A percentile compares a stretch with the other conserved stretches of the same genome.
These are phyloP conservation scores for Trilocha varians DNA, from an alignment of 2,888 invertebrate genomes.

Conservation along the genomic window DNA sequence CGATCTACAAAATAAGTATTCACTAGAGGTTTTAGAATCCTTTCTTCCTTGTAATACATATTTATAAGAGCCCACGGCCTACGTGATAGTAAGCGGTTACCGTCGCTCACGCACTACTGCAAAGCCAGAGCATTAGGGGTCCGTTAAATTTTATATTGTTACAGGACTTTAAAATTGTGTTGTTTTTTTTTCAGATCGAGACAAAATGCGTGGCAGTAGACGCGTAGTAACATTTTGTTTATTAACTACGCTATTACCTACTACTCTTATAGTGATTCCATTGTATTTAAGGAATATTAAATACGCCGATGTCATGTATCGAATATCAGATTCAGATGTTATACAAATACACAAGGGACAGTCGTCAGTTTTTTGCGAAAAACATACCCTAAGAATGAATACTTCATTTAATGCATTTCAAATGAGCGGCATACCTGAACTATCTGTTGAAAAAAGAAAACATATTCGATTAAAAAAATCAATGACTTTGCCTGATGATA, in stretches of 20 bases:
- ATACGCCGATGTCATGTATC: slow-evolving; percentile 84
- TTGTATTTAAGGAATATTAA: slow-evolving; percentile 83
- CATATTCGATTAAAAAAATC: slow-evolving; percentile 86
- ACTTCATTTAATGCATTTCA: slow-evolving; percentile 81
- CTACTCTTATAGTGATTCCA: slow-evolving; percentile 82
- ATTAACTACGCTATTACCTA: slow-evolving; percentile 82
- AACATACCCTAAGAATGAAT: slow-evolving; percentile 85
- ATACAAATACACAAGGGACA: slow-evolving; percentile 87
- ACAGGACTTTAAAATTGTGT: neutral
- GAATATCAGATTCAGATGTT: slow-evolving; percentile 88
- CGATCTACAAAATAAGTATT: too few species aligned
- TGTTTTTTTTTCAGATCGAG: slow-evolving; percentile 68
- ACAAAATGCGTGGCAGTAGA: slow-evolving; percentile 85
- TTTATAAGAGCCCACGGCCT: too few species aligned
- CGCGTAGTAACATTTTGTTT: slow-evolving; percentile 85
- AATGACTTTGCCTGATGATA: slow-evolving; percentile 87
- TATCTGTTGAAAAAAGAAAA: slow-evolving; percentile 79
- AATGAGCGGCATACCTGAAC: slow-evolving; percentile 78
- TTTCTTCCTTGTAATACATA: too few species aligned
- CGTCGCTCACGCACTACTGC: too few species aligned
- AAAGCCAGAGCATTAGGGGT: too few species aligned
- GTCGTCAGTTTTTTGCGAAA: slow-evolving; percentile 86
- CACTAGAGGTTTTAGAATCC: too few species aligned
- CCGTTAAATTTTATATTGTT: neutral
- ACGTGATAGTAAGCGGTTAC: too few species aligned